A percentile compares a stretch with the other conserved stretches of the same genome.
Evolutionary conservation across 2,113 vertebrate species (phyloP).

Genomic region (Pterocles gutturalis): DNA sequence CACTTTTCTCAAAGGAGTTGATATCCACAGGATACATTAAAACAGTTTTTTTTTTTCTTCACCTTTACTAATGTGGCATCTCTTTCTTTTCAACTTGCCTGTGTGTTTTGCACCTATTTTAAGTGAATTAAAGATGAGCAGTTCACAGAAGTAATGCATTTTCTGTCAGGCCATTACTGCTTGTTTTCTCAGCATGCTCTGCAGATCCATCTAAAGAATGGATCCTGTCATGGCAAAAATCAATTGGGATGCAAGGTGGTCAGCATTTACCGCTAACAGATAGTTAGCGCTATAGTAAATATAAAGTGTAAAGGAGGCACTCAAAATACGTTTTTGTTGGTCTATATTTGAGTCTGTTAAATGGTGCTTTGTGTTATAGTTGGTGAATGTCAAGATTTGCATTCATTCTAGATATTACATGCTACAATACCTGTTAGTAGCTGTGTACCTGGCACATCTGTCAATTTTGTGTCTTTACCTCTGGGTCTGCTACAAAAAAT

Average conservation of each 20-base stretch:
- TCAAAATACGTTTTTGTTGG: background rate
- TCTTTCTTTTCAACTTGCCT: background rate
- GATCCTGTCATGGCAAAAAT: background rate
- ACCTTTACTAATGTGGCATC: background rate
- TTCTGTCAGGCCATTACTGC: background rate
- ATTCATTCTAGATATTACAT: background rate
- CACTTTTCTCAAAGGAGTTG: constrained; percentile 15
- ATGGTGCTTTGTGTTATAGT: background rate
- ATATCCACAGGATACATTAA: background rate
- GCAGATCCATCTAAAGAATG: background rate
- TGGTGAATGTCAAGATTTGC: background rate
- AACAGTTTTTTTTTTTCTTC: background rate
- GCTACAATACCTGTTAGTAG: background rate
- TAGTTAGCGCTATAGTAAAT: background rate
- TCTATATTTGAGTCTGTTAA: background rate
- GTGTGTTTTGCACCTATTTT: background rate
- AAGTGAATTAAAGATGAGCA: constrained; percentile 24
- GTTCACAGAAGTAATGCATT: constrained; percentile 4
- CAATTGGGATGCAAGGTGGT: background rate
- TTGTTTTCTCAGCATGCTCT: constrained; percentile 18
- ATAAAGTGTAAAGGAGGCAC: background rate
- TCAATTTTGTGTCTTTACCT: background rate
- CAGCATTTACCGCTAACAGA: background rate
- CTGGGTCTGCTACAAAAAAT: background rate
- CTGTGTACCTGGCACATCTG: background rate